Percentiles rank a stretch among this genome's conserved stretches.
These are phyloP conservation scores for Ennomos fuscantarius DNA, from an alignment of 2,888 invertebrate genomes.

Conservation along the genomic window DNA sequence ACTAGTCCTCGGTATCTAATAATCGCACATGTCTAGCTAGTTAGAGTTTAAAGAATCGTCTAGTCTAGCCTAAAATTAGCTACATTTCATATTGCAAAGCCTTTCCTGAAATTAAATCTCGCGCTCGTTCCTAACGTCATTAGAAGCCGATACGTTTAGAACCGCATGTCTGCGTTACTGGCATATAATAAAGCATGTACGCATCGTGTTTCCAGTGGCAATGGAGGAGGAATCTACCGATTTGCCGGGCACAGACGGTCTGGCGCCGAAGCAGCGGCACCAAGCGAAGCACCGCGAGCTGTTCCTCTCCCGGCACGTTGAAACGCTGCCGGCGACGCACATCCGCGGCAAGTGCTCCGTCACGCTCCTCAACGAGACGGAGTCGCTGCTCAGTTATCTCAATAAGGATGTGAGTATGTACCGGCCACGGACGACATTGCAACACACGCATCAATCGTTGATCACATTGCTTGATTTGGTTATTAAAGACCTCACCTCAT, in stretches of 20 bases:
- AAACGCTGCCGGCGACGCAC: constrained; percentile 99
- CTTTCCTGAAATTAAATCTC: too few relatives aligned
- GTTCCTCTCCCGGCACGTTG: constrained; percentile 98
- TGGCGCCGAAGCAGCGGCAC: constrained; percentile 95
- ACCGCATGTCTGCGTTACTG: too few relatives aligned
- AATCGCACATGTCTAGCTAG: too few relatives aligned
- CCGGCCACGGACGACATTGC: constrained; percentile 49
- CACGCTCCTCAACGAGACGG: constrained; percentile 99
- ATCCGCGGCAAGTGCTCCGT: constrained; percentile 99
- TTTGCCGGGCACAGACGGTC: constrained; percentile 86
- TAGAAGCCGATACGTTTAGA: too few relatives aligned
- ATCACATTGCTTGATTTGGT: too few relatives aligned
- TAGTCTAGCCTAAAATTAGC: too few relatives aligned
- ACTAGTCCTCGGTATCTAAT: too few relatives aligned
- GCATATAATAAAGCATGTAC: not conserved
- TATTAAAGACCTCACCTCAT: too few relatives aligned
- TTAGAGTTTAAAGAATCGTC: too few relatives aligned
- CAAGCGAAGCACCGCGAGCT: constrained; percentile 99
- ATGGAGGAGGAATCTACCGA: constrained; percentile 88
- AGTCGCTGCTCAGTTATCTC: constrained; percentile 97
- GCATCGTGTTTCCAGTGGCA: constrained; percentile 81
- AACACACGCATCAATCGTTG: not conserved
- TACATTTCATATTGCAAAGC: too few relatives aligned
- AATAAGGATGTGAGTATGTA: constrained; percentile 95
- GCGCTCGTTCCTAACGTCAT: too few relatives aligned